These are phyloP conservation scores for Drosophila multiciliata DNA, from an alignment of 2,888 invertebrate species.

Conservation along the genomic window DNA sequence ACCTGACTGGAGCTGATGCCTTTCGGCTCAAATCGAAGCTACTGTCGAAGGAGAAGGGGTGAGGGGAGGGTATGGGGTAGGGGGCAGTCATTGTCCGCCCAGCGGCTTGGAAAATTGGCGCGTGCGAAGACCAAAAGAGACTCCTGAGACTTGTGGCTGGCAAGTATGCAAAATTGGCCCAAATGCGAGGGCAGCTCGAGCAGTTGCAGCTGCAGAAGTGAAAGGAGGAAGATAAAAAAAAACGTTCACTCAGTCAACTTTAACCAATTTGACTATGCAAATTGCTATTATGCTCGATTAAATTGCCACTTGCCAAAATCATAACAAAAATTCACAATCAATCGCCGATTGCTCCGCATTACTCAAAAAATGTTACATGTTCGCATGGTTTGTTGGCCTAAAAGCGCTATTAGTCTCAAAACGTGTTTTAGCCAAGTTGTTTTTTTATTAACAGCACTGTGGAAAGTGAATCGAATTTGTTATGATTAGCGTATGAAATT, in stretches of 20 bases:
- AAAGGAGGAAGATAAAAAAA: slow-evolving; percentile 64
- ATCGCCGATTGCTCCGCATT: slow-evolving; percentile 26
- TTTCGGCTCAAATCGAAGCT: slow-evolving; percentile 7
- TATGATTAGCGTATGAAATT: background rate
- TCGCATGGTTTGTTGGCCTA: slow-evolving; percentile 15
- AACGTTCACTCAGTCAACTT: background rate
- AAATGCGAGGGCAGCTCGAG: slow-evolving; percentile 56
- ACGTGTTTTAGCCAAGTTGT: slow-evolving; percentile 2
- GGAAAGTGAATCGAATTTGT: background rate
- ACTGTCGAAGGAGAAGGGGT: background rate
- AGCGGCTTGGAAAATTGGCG: slow-evolving; percentile 79
- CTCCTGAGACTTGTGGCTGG: slow-evolving; percentile 47
- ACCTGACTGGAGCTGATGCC: slow-evolving; percentile 47
- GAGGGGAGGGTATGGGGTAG: background rate
- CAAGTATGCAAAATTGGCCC: slow-evolving; percentile 34
- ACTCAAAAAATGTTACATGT: slow-evolving; percentile 23
- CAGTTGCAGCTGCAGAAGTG: slow-evolving; percentile 48
- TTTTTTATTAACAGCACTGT: slow-evolving; percentile 1
- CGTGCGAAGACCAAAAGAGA: slow-evolving; percentile 57
- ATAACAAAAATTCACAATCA: slow-evolving; percentile 24
- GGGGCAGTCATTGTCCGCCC: slow-evolving; percentile 45
- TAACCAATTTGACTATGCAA: slow-evolving; percentile 45
- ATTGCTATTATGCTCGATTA: slow-evolving; percentile 23
- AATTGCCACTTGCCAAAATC: slow-evolving; percentile 18
- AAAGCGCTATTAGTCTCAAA: background rate